These are phyloP conservation scores for Xerus rutilus DNA, from an alignment of 2,797 vertebrate species.

Conservation along the genomic window DNA sequence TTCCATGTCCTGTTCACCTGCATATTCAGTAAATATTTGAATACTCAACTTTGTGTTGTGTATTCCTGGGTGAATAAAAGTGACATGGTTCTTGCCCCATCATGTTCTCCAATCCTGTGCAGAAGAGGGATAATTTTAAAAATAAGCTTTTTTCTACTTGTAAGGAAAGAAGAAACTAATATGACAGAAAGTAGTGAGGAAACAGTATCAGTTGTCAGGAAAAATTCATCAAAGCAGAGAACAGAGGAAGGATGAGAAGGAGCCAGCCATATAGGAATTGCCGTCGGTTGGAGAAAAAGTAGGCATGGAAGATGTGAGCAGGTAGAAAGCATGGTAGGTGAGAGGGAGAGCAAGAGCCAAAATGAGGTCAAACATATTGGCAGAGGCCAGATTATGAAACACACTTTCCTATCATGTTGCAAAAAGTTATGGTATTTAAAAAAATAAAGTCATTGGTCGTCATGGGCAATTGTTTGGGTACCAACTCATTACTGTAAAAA, in stretches of 20 bases:
- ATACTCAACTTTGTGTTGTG: neutral
- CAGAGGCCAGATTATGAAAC: no score
- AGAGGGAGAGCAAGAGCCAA: neutral
- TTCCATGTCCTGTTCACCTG: neutral
- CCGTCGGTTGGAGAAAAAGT: neutral
- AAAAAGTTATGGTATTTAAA: no score
- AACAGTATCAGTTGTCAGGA: neutral
- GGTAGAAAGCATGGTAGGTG: neutral
- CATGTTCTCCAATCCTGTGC: neutral
- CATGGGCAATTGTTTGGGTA: no score
- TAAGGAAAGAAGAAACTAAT: neutral
- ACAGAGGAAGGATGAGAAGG: neutral
- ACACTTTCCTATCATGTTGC: no score
- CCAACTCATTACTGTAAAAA: no score
- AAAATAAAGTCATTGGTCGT: no score
- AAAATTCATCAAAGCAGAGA: neutral
- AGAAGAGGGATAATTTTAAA: neutral
- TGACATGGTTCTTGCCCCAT: neutral
- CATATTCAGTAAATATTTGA: neutral
- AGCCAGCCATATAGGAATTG: neutral
- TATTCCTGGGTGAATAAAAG: constrained; percentile 24
- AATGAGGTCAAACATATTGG: no score
- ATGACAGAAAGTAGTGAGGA: neutral
- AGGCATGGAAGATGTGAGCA: neutral
- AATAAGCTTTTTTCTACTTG: neutral